Conservation (phyloP, 2,797 vertebrate genomes). For the Enteromius afrohamiltoni region DNA sequence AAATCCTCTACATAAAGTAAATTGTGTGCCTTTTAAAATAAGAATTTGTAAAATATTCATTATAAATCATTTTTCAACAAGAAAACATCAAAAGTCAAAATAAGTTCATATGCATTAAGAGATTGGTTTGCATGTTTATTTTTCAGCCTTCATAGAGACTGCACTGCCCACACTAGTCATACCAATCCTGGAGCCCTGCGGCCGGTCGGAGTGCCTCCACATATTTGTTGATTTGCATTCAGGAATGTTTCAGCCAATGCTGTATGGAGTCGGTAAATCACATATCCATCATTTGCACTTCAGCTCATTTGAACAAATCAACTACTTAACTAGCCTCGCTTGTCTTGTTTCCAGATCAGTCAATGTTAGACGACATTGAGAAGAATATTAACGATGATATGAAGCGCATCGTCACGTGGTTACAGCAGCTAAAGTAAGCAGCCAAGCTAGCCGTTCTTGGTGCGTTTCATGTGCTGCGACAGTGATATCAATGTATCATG, state of each 20-base stretch:
- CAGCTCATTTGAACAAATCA: neutral
- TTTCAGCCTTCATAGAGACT: conserved; percentile 93
- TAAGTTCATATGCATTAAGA: neutral
- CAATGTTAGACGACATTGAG: conserved; percentile 93
- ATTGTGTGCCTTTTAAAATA: neutral
- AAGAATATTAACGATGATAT: conserved; percentile 97
- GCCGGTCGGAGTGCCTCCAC: conserved; percentile 95
- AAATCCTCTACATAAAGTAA: neutral
- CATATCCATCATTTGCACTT: conserved; percentile 2
- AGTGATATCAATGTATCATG: neutral
- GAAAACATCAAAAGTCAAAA: neutral
- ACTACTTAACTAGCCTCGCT: neutral
- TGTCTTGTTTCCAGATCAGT: conserved; percentile 81
- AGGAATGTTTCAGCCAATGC: conserved; percentile 97
- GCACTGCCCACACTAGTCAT: conserved; percentile 94
- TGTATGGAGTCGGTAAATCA: conserved; percentile 93
- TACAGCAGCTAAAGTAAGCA: conserved; percentile 94
- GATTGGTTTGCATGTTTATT: conserved; percentile 23
- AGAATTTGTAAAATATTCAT: neutral
- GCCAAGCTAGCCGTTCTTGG: neutral
- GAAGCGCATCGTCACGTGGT: conserved; percentile 93
- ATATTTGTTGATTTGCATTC: conserved; percentile 99
- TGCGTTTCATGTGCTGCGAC: neutral
- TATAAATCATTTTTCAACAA: neutral
- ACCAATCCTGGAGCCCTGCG: conserved; percentile 95